Base-by-base conservation (phyloP, 2,888 invertebrate genomes). In the Monopis laevigella region DNA sequence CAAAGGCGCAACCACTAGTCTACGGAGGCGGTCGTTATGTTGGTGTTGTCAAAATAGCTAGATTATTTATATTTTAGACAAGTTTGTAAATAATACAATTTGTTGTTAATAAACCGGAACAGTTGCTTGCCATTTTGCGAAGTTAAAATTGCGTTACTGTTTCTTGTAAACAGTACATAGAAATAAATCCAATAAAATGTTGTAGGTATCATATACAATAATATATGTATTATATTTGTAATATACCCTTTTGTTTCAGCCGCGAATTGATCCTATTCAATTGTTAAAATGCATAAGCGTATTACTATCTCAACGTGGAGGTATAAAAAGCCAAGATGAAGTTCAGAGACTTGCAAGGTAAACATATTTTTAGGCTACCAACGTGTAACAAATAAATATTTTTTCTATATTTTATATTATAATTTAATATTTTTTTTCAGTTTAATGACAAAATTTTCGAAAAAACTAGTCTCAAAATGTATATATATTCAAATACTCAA, bases 391-490 rank as follows among this genome's bases (percentile, higher is more conserved):
- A 30, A 30, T 3, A 30, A 21, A 30, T 3, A 5, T 5, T 12
- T 30, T 3, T 3, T 2, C 3, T 7, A 30, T 2, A 13, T 11
- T 30, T 30, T 12, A 30, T 13, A 12, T 11, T 30, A 30, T 12
- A 30, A 12, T 21, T 21, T 21, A 21, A 21, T 21, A 21, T 58
- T 53, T 54, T 55, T 53, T 86, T 87, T 53, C 83, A 96, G 95
- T 65, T 86, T 97, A 61, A 97, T 97, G 96, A 92, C 90, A 35
- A 95, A 96, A 69, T 95, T 92, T 82, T 96, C 96, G 1, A 94
- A 92, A 67, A 97, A 96, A 71, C 82, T 97, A 51, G 96, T 97
- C 41, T 95, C 94, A 53, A 95, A 95, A 82, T 96, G 96, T 78
- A 92, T 96, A 57, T 97, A 96, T 62, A 88, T 96, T 54, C 92